Evolutionary conservation across 2,888 invertebrate genomes (phyloP), one percentile per base, ranked within the genome.

Genomic region (Limnephilus lunatus): DNA sequence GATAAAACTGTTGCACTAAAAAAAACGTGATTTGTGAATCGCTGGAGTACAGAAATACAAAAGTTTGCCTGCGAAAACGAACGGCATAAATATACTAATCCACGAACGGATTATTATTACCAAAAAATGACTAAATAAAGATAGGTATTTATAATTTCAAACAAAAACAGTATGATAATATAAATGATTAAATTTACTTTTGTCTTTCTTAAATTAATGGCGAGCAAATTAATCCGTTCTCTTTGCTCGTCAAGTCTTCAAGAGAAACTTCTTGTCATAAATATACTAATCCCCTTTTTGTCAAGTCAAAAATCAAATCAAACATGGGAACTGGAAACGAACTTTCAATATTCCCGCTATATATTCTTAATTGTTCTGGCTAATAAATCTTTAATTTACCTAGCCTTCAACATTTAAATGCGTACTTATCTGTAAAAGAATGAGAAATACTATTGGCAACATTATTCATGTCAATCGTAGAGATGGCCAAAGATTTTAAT

Each of bases 281-380:
- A n/a, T n/a, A n/a, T n/a, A n/a, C n/a, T n/a, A n/a, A n/a, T n/a
- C n/a, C n/a, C n/a, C 44, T 25, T 9, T 1, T 19, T 25, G 53
- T 7, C 53, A 68, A 68, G 68, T 25, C 68, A 68, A 68, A 68
- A 68, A 68, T 68, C 68, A 68, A 68, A n/a, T 9, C 19, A 7
- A 25, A 68, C 53, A 19, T 14, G 48, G 25, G 14, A 83, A 35
- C 25, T n/a, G 39, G 32, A 35, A 44, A 48, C 19, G n/a, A 44
- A 44, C 0, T 39, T 39, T 39, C 48, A 48, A 48, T 35, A 86
- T 86, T 86, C 86, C 86, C 86, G 86, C 86, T 86, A 14, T 86
- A 44, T 83, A 48, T 48, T 86, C 44, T 86, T 86, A 86, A 48
- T 86, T 86, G n/a, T n/a, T 44, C 30, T 44, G 30, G 86, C 86